Evolutionary conservation across 2,888 invertebrate genomes (phyloP).

Genomic region (Drosophila acutilabella): DNA sequence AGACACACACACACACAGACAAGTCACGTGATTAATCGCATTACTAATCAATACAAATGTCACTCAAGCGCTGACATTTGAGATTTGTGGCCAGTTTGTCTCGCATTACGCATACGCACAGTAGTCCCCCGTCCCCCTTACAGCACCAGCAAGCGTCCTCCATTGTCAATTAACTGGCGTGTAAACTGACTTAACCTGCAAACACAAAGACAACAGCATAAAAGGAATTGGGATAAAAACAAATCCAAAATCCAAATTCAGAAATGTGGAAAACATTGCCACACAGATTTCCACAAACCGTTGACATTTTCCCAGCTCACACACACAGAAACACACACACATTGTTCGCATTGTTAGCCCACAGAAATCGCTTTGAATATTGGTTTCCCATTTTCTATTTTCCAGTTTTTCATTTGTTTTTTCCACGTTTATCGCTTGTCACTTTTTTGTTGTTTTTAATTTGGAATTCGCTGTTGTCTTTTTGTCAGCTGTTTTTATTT

Average conservation of each 20-base stretch:
- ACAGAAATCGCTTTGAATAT: slow-evolving; percentile 16
- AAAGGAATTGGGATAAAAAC: slow-evolving; percentile 11
- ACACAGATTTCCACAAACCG: slow-evolving; percentile 28
- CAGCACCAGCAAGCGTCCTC: not conserved
- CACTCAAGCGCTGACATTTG: slow-evolving; percentile 74
- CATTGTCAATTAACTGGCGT: slow-evolving; percentile 72
- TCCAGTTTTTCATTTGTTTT: slow-evolving; percentile 24
- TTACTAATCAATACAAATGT: slow-evolving; percentile 79
- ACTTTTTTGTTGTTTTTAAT: slow-evolving; percentile 34
- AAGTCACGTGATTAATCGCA: slow-evolving; percentile 71
- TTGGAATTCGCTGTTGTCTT: slow-evolving; percentile 9
- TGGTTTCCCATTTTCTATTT: slow-evolving; percentile 22
- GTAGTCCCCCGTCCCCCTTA: slow-evolving; percentile 44
- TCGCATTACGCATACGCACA: slow-evolving; percentile 77
- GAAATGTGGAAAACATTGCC: slow-evolving; percentile 11
- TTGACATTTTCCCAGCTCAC: slow-evolving; percentile 29
- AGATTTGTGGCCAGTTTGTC: slow-evolving; percentile 71
- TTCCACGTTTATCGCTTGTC: slow-evolving; percentile 40
- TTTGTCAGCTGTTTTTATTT: not conserved
- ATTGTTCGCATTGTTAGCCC: slow-evolving; percentile 48
- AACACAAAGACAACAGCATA: slow-evolving; percentile 14
- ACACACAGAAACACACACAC: not conserved
- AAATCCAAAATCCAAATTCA: slow-evolving; percentile 33
- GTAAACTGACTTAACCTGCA: slow-evolving; percentile 67
- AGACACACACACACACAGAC: slow-evolving; percentile 17